A percentile compares a stretch with the other conserved stretches of the same genome.
These are phyloP conservation scores for Syngnathus rostellatus DNA, from an alignment of 2,797 vertebrate genomes.

Conservation along the genomic window DNA sequence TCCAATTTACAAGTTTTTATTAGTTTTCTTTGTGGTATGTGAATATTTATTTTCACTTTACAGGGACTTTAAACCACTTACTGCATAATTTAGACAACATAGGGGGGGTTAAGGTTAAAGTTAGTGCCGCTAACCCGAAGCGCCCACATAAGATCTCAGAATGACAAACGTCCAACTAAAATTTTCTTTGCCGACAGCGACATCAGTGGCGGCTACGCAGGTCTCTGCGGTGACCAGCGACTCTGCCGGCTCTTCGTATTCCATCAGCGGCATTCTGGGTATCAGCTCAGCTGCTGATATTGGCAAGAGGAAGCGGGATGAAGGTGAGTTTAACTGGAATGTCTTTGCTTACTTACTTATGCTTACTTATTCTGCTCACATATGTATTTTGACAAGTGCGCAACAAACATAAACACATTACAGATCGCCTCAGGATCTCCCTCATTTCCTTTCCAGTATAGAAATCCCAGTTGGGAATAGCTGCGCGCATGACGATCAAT, in stretches of 20 bases:
- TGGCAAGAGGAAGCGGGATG: conserved; percentile 94
- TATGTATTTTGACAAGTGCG: conserved; percentile 9
- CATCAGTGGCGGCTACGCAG: conserved; percentile 88
- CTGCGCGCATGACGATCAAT: conserved; percentile 30
- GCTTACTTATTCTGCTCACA: background rate
- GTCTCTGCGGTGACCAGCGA: conserved; percentile 90
- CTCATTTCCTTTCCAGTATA: conserved; percentile 4
- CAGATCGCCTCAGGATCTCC: conserved; percentile 5
- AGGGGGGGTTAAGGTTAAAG: too few relatives aligned
- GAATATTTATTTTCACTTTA: too few relatives aligned
- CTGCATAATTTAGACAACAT: too few relatives aligned
- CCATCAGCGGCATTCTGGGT: conserved; percentile 96
- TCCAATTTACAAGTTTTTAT: too few relatives aligned
- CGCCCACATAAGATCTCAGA: background rate
- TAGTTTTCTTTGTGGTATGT: too few relatives aligned
- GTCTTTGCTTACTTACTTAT: background rate
- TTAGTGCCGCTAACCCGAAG: too few relatives aligned
- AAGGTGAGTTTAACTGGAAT: conserved; percentile 70
- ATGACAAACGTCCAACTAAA: background rate
- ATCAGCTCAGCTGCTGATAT: conserved; percentile 86
- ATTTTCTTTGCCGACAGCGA: conserved; percentile 65
- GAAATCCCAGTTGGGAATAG: conserved; percentile 42
- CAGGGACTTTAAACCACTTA: background rate
- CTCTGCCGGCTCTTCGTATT: conserved; percentile 92
- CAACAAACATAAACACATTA: conserved; percentile 14